These are phyloP conservation scores for Rhabdomys dilectus DNA, from an alignment of 2,113 vertebrate genomes.

Conservation along the genomic window DNA sequence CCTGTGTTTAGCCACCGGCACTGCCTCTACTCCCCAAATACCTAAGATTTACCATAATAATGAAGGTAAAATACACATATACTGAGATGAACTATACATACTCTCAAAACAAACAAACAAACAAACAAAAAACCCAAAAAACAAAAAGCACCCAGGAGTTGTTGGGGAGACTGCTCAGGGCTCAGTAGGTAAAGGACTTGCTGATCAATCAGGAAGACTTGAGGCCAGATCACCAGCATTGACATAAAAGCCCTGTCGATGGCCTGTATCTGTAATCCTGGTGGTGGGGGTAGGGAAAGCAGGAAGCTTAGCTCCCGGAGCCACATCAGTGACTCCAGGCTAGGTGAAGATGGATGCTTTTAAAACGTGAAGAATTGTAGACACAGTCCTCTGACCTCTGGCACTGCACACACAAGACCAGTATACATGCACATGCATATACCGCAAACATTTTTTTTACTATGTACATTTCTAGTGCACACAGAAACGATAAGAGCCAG, in stretches of 20 bases:
- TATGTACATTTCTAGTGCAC: background rate
- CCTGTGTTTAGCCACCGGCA: background rate
- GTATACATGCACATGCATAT: too few relatives aligned
- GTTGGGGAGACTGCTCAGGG: background rate
- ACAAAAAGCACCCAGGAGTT: background rate
- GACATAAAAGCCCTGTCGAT: too few relatives aligned
- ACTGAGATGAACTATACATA: background rate
- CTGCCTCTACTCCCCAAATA: background rate
- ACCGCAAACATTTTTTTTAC: background rate
- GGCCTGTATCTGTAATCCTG: background rate
- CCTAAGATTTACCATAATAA: background rate
- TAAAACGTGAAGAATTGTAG: background rate
- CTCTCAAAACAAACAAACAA: background rate
- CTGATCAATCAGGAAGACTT: background rate
- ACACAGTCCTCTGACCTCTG: background rate
- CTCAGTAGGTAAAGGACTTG: background rate
- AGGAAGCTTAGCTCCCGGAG: background rate
- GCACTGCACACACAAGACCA: background rate
- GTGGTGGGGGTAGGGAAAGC: background rate
- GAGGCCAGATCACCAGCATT: background rate
- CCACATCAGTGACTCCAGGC: background rate
- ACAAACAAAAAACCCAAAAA: too few relatives aligned
- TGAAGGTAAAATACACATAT: background rate
- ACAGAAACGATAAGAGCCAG: rapidly evolving
- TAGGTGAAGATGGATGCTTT: background rate